Base-by-base conservation (phyloP, 1,140 invertebrate species). In the Xylocopa sonorina region DNA sequence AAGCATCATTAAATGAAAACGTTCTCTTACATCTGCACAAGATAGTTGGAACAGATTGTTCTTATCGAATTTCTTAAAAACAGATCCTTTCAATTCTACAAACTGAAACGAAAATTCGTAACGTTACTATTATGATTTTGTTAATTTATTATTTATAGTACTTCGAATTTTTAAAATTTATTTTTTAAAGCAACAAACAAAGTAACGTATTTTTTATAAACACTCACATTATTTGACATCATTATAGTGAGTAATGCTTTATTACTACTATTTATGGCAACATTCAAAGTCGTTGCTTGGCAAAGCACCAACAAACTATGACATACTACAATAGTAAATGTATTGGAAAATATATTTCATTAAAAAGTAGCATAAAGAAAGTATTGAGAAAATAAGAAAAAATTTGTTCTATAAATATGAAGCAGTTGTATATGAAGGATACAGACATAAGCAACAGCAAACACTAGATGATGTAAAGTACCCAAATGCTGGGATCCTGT, bases 21-120 rank as follows among this genome's bases (percentile, higher is more conserved):
- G 94, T 93, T 99, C 99, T 73, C 98, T 95, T 0, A 99, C 97
- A 94, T 99, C 99, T 93, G 97, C 98, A 89, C 98, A 98, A 2
- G 97, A 97, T 60, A 98, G 95, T 95, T 98, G 97, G 89, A 99
- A 99, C 3, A 99, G 93, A 93, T 99, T 99, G 88, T 98, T 99
- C 89, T 99, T 99, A 90, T 99, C 99, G 93, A 99, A 99, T 92
- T 99, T 99, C 91, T 99, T 99, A 92, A 99, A 99, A 0, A 99
- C 98, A 84, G 97, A 98, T 24, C 98, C 98, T 94, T 99, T 99
- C 18, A 99, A 93, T 93, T 99, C 99, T 2, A 99, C 98, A 95
- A 99, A 99, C 97, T 98, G 92, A 68, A 95, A 89, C 29, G 57
- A 10, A 51, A 64, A 24, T 68, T 38, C 18, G n/a, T 4, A 12